Evolutionary conservation across 2,113 vertebrate genomes (phyloP), one percentile per base, ranked within the genome.

Genomic region (Callopanchax toddi): DNA sequence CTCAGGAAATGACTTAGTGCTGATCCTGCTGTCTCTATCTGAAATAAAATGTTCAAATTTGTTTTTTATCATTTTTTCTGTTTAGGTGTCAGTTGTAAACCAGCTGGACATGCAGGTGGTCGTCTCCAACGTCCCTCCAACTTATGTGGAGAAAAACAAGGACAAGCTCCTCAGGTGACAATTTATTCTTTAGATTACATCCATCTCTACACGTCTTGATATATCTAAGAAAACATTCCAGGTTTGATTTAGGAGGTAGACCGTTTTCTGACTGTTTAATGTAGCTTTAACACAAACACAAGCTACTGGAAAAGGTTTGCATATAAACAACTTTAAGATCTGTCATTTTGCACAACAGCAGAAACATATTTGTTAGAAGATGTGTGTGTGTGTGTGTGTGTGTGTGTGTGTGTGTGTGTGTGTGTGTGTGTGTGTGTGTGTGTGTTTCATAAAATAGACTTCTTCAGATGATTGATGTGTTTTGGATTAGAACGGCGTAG

Each of bases 101-200:
- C 96, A 97, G 87, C 78, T 99, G 89, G 97, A 99, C 84, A 99
- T 99, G 97, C 97, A 99, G 82, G 96, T 99, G 82, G 94, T 99
- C 5, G 97, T 99, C 58, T 98, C 95, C 21, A 99, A 98, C 1
- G 96, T 99, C 25, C 94, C 96, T 43, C 96, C 97, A 11, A 98
- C 97, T 0, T 91, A 95, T 8, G 95, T 99, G 89, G 97, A 99
- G 66, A 94, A 97, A 86, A 96, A 95, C 90, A 98, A 98, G 84
- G 94, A 96, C 52, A 93, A 93, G 5, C 93, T 99, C 44, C 94
- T 97, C 73, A 90, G 94, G 97, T 99, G 95, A 58, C 6, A n/a
- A 0, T 32, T 54, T 12, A 32, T 32, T 20, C 6, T 42, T 61
- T 13, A 12, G 16, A 1, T 10, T 34, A 13, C 5, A 16, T 45